These are phyloP conservation scores for Leiothrix lutea DNA, from an alignment of 2,113 vertebrate species.

Conservation along the genomic window DNA sequence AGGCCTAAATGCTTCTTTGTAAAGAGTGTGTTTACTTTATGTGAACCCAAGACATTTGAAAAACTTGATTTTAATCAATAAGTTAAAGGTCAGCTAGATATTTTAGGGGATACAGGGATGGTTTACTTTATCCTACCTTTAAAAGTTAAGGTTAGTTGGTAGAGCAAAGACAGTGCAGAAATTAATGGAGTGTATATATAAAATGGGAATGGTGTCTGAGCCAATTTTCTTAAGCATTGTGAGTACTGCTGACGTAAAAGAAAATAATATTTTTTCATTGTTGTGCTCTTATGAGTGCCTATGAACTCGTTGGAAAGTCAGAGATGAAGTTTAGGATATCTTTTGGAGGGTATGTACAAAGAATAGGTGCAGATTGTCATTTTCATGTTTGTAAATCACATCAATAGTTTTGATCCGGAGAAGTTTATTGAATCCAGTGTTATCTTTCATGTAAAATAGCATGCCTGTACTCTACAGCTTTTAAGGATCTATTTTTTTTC, in stretches of 20 bases:
- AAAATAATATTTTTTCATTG: slow-evolving; percentile 6
- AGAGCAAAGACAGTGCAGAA: not conserved
- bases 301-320: slow-evolving; percentile 3
- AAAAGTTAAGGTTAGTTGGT: not conserved
- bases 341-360: not conserved
- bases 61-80: not conserved
- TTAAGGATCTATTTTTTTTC: not conserved
- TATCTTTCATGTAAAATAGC: not conserved
- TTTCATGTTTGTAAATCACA: not conserved
- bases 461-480: not conserved
- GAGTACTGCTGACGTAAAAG: not conserved
- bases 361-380: not conserved
- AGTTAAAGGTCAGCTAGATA: slow-evolving; percentile 7
- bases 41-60: not conserved
- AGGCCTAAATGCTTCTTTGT: not conserved
- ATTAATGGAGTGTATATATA: not conserved
- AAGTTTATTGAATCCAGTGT: not conserved
- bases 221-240: not conserved
- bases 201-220: not conserved
- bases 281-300: not conserved
- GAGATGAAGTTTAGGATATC: not conserved
- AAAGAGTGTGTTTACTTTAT: not conserved
- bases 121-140: slow-evolving; percentile 23
- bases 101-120: not conserved
- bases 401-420: not conserved